These are phyloP conservation scores for Chloroclystis v-ata DNA, from an alignment of 2,888 invertebrate genomes.

Conservation along the genomic window DNA sequence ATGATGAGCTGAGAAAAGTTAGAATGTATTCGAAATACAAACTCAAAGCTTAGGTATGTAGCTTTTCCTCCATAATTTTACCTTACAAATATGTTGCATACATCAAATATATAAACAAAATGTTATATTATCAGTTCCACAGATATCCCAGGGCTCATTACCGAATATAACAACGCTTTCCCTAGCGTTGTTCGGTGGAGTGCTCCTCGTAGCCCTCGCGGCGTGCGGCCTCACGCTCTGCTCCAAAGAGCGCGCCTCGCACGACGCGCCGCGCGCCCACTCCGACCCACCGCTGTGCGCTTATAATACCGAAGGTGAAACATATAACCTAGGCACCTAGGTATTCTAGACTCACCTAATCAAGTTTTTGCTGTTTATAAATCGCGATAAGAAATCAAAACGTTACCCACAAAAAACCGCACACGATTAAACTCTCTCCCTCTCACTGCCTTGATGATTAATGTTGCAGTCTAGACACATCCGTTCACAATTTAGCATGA, in stretches of 20 bases:
- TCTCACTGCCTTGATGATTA: not conserved
- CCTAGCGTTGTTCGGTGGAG: slow-evolving; percentile 65
- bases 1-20: too few species aligned
- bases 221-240: slow-evolving; percentile 72
- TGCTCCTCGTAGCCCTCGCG: slow-evolving; percentile 61
- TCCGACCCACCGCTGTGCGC: slow-evolving; percentile 62
- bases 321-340: not conserved
- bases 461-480: slow-evolving; percentile 1
- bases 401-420: not conserved
- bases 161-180: slow-evolving; percentile 61
- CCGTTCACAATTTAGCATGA: not conserved
- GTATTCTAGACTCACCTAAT: not conserved
- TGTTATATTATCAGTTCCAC: slow-evolving; percentile 25
- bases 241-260: slow-evolving; percentile 52
- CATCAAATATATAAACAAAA: too few species aligned
- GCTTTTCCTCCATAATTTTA: too few species aligned
- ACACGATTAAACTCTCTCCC: not conserved
- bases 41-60: too few species aligned
- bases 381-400: not conserved
- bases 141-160: slow-evolving; percentile 48
- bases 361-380: not conserved
- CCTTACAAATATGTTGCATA: too few species aligned
- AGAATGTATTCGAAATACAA: too few species aligned
- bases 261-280: slow-evolving; percentile 41
- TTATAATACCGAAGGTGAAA: slow-evolving; percentile 63